phyloP scores from a whole-genome alignment of 2,113 vertebrate genomes.

The Scomber japonicus region DNA sequence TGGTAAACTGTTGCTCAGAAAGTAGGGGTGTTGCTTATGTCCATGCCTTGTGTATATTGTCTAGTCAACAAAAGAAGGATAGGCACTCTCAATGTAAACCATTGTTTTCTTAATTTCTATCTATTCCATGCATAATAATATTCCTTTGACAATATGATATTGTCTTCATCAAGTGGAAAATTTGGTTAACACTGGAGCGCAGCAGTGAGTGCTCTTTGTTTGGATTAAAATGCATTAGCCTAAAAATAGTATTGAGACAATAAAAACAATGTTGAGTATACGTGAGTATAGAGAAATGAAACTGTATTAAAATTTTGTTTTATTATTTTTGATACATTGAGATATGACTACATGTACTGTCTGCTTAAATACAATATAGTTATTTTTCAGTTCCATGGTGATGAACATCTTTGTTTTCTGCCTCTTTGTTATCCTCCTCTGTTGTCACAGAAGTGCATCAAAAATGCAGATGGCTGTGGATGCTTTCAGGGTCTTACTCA shows the following conservation, averaged over 20 bases:
- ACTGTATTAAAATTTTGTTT: constrained; percentile 9
- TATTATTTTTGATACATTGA: constrained; percentile 38
- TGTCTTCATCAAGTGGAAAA: not conserved
- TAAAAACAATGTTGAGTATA: not conserved
- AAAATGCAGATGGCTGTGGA: constrained; percentile 11
- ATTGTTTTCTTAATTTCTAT: not conserved
- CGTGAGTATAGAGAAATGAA: not conserved
- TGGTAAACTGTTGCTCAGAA: constrained; percentile 4
- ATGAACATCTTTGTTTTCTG: constrained; percentile 8
- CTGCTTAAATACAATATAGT: constrained; percentile 21
- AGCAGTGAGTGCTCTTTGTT: constrained; percentile 17
- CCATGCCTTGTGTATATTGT: constrained; percentile 6
- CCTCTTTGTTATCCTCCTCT: not conserved
- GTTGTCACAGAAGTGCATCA: constrained; percentile 10
- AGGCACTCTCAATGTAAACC: not conserved
- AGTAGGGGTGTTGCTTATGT: not conserved
- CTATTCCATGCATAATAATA: not conserved
- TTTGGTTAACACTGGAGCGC: no score
- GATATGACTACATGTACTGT: not conserved
- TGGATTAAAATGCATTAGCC: not conserved
- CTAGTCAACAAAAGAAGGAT: constrained; percentile 19
- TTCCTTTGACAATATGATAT: not conserved
- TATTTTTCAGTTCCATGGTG: not conserved
- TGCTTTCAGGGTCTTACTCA: constrained; percentile 48
- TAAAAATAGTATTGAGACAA: constrained; percentile 24